Evolutionary conservation across 2,113 vertebrate species (phyloP), one percentile per base, ranked within the genome.

Genomic region (Melanerpes formicivorus): DNA sequence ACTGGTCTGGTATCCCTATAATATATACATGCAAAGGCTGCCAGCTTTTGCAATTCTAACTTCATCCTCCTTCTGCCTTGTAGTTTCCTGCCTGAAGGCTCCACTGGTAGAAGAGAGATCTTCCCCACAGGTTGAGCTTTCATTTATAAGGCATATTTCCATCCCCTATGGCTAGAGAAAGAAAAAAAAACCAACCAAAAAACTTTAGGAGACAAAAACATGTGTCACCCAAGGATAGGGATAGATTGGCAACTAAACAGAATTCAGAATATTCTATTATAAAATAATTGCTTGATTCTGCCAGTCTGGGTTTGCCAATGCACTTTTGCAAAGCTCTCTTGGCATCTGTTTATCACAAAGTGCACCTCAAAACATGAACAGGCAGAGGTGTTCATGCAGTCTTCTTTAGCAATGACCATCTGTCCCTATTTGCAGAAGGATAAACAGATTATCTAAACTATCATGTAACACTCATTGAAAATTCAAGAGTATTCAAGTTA

Each of bases 41-140:
- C 91, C 87, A 95, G 27, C 66, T 85, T 54, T 17, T 90, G 84
- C 58, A 84, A 85, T 83, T 82, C 87, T 92, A 69, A 92, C 52
- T 80, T 81, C 32, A 71, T 44, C 42, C 65, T 85, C 64, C 71
- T 71, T 15, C 32, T 80, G 9, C 82, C 82, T 64, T 83, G 18
- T 23, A 66, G 23, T 65, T 91, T 89, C 25, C 44, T 42, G 40
- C 52, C 65, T 3, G 7, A 85, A 80, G n/a, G 58, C 10, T 19
- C 12, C 13, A 26, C 25, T 80, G 5, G 27, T 60, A 65, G 50
- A 92, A 58, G 4, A 83, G 19, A 71, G 34, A 92, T 52, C 27
- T 71, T 80, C 54, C 62, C 40, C 30, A 74, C 50, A 77, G 54
- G 6, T 79, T 85, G 64, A 78, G 18, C 9, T 93, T 89, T 74